These are phyloP conservation scores for Sylvia borin DNA, from an alignment of 2,797 vertebrate genomes.

Conservation along the genomic window DNA sequence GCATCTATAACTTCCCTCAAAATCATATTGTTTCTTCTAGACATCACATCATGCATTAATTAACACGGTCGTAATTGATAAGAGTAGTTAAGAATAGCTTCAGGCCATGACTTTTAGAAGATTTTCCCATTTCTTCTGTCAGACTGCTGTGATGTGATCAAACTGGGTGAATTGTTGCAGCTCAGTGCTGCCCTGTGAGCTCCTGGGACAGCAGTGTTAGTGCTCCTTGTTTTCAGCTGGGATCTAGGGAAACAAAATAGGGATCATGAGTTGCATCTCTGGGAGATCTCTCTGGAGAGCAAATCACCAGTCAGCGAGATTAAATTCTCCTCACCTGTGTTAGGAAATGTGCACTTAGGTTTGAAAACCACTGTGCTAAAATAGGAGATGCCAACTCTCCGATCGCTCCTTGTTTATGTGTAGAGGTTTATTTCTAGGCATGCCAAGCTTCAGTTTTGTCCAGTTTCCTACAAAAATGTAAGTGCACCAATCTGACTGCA, in stretches of 20 bases:
- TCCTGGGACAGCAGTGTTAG: too few relatives aligned
- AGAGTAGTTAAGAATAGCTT: background rate
- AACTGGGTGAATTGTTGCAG: background rate
- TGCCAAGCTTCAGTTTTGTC: background rate
- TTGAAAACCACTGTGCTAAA: background rate
- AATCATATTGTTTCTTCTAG: background rate
- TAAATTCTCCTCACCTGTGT: background rate
- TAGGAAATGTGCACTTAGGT: background rate
- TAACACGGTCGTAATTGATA: background rate
- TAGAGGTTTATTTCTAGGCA: background rate
- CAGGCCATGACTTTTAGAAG: background rate
- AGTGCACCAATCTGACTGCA: background rate
- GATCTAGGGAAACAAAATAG: background rate
- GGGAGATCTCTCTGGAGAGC: background rate
- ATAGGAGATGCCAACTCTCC: background rate
- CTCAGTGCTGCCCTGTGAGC: background rate
- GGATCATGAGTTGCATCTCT: background rate
- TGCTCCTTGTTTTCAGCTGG: background rate
- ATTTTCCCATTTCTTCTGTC: background rate
- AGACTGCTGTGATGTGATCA: background rate
- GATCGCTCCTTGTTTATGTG: background rate
- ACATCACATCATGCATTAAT: background rate
- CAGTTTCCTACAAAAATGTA: background rate
- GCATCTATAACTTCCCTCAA: background rate
- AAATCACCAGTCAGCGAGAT: background rate